Evolutionary conservation across 2,797 vertebrate genomes (phyloP), one percentile per base, ranked within the genome.

Genomic region (Sarcophilus harrisii): DNA sequence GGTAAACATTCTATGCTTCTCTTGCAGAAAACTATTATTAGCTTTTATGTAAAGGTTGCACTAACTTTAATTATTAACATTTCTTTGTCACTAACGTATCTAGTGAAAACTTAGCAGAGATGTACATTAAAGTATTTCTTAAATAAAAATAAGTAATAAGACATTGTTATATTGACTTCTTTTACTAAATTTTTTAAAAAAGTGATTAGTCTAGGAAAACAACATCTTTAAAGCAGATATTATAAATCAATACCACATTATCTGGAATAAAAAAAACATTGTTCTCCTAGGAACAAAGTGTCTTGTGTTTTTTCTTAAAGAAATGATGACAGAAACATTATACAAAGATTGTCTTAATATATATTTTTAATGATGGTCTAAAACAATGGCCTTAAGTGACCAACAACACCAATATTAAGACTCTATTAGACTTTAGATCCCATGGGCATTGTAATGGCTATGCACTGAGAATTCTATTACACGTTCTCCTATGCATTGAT

Each of bases 361-460:
- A 5, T 52, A 52, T 52, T 92, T 96, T 94, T 66, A n/a, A 91
- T 96, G 32, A 92, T 60, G 62, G 92, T 96, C 95, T 97, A 97
- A 92, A 38, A 95, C 3, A 18, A 1, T 93, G 96, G 91, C 21
- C 87, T 94, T 95, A 94, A 96, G 93, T 32, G 87, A 16, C 94
- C 57, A 58, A 6, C 14, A 73, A 18, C 0, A 38, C 16, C 1
- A 66, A 66, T 49, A 95, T 95, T 95, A 96, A 93, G 16, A 93
- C 90, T 96, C 95, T 29, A 11, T 94, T 28, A 32, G 94, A 81
- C 13, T 73, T n/a, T 73, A 14, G 32, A 73, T 73, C 32, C 14
- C 62, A 73, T 73, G 16, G 32, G 62, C 16, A 73, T n/a, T n/a
- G 4, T 73, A 16, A 73, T 73, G 16, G 16, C 5, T n/a, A n/a